Evolutionary conservation across 2,113 vertebrate genomes (phyloP), one percentile per base, ranked within the genome.

Genomic region (Lepisosteus osseus): DNA sequence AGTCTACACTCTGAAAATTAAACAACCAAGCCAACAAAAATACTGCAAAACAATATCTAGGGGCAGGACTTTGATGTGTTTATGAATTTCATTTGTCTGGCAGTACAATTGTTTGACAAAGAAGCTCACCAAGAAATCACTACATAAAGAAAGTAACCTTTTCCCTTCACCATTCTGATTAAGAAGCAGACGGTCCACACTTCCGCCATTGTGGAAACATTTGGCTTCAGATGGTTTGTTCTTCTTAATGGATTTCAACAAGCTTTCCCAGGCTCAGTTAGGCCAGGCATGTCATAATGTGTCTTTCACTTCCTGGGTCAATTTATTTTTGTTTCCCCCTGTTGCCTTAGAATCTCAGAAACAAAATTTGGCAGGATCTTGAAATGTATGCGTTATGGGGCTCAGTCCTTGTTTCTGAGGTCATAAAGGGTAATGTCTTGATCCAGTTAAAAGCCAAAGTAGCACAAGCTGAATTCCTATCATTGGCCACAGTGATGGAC

Each of bases 381-480:
- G 82, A 84, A 71, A 76, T 82, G 79, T 85, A 86, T 3, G 76
- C 70, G 78, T 85, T 47, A 69, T 29, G 61, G 71, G 66, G 70
- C 69, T 68, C 61, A 57, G 73, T 90, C 90, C 82, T 94, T 85
- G 83, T 86, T 78, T 75, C 77, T 75, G 77, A 79, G 90, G 92
- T 97, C 96, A 99, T 93, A 95, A 96, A 78, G 91, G 93, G 82
- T 83, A 86, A 78, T 79, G 82, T 81, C 81, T 90, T 75, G 86
- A 91, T 83, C 94, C 94, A 63, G 90, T 90, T 83, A 94, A 77
- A 70, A 97, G 89, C 95, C 96, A 97, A 76, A 98, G 90, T 71
- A 98, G 90, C 71, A 94, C 75, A 76, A 96, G 51, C 80, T 98
- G 97, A 83, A 94, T 86, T 76, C 87, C 90, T 57, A 95, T 67